Conservation (phyloP, 2,888 invertebrate genomes). For the Nomada lathburiana region DNA sequence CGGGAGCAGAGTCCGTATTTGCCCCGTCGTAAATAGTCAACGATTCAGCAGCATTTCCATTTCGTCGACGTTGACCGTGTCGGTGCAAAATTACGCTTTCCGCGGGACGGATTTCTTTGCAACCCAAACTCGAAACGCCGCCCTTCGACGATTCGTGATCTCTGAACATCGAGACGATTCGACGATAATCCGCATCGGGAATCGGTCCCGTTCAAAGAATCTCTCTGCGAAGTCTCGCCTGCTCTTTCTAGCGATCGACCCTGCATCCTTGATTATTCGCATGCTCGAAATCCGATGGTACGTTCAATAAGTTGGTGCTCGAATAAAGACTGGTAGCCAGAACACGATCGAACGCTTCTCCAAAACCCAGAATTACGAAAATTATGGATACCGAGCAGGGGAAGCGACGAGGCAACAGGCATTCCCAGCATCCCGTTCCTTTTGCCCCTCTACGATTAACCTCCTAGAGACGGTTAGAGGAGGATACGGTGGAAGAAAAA, state of each 20-base stretch:
- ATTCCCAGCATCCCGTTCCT: slow-evolving; percentile 14
- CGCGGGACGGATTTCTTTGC: slow-evolving; percentile 55
- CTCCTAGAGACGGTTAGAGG: slow-evolving; percentile 42
- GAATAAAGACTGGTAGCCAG: slow-evolving; percentile 81
- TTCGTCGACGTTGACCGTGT: slow-evolving; percentile 74
- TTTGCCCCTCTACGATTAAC: slow-evolving; percentile 18
- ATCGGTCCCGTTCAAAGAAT: too few relatives aligned
- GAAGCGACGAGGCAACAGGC: slow-evolving; percentile 68
- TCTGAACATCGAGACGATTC: too few relatives aligned
- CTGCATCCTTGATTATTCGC: slow-evolving; percentile 34
- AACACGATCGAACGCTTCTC: slow-evolving; percentile 70
- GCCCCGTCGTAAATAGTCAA: slow-evolving; percentile 74
- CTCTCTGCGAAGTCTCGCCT: not conserved
- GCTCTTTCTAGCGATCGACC: not conserved
- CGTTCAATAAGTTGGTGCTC: slow-evolving; percentile 75
- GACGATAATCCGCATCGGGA: too few relatives aligned
- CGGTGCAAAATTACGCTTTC: slow-evolving; percentile 73
- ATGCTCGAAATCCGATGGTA: slow-evolving; percentile 56
- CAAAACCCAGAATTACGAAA: slow-evolving; percentile 82
- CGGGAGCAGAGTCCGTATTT: slow-evolving; percentile 55
- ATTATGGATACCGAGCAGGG: slow-evolving; percentile 76
- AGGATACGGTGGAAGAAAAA: slow-evolving; percentile 9
- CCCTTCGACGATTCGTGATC: not conserved
- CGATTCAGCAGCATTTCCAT: slow-evolving; percentile 78
- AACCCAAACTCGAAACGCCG: slow-evolving; percentile 33